Evolutionary conservation across 1,140 invertebrate genomes (phyloP).

Genomic region (Drosophila ogumai): DNA sequence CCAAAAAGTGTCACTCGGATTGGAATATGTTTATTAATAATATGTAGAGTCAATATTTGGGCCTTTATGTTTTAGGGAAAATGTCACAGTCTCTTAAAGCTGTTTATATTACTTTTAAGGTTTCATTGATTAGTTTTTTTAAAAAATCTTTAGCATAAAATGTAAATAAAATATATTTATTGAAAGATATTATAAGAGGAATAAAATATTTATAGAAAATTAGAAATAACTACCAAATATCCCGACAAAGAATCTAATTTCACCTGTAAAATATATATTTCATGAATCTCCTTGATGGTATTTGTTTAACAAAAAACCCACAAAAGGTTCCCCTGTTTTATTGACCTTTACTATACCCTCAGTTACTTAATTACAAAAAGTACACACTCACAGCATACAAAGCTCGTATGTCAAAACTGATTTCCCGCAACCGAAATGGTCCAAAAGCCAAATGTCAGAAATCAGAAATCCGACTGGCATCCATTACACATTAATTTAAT

Average conservation of each 20-base stretch:
- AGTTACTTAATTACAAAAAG: background rate
- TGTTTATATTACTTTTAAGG: background rate
- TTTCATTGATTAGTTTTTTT: background rate
- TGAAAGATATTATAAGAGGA: background rate
- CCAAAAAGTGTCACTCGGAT: conserved; percentile 31
- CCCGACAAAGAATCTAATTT: background rate
- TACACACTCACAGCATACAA: background rate
- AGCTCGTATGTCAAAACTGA: conserved; percentile 15
- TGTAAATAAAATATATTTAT: too few relatives aligned
- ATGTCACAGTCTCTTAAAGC: background rate
- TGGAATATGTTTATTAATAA: conserved; percentile 27
- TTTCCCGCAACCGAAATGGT: conserved; percentile 11
- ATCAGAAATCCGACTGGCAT: conserved; percentile 45
- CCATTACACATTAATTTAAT: conserved; percentile 75
- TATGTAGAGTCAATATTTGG: conserved; percentile 14
- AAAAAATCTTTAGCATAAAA: background rate
- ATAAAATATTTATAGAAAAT: too few relatives aligned
- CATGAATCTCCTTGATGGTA: background rate
- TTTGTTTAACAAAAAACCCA: too few relatives aligned
- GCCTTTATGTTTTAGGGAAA: background rate
- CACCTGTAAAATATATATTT: too few relatives aligned
- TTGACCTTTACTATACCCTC: conserved; percentile 1
- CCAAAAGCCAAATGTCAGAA: conserved; percentile 62
- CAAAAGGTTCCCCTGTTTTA: background rate
- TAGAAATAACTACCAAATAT: background rate